Base-by-base conservation (phyloP, 1,140 invertebrate genomes). In the Cydia fagiglandana region DNA sequence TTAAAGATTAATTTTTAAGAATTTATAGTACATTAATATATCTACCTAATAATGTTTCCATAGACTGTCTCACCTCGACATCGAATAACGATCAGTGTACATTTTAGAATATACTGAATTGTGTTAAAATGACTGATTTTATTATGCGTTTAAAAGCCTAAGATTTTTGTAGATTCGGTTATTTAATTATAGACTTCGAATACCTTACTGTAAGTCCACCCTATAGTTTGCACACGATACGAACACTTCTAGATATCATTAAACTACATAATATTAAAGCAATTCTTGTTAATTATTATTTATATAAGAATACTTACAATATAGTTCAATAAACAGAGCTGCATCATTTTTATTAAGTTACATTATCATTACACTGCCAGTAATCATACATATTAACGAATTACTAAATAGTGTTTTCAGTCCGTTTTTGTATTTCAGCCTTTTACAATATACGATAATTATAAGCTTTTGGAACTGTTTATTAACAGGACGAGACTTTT, bases 121-220 rank as follows among this genome's bases (percentile, higher is more conserved):
- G 84, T 86, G 88, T 93, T 93, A 89, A 93, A 93, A 93, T 92
- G 93, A 93, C 93, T 93, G 93, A 93, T 93, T 93, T 93, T 90
- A 93, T 93, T 93, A 93, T 89, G 88, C 86, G 90, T 93, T 93
- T 88, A 88, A 88, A 84, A 86, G 91, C 90, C 91, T 93, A 90
- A 92, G 90, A 93, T 89, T 90, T 61, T 88, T 89, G 85, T 88
- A 91, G 86, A 86, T 86, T 91, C 85, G 84, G 86, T 91, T 88
- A 80, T 86, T 91, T 90, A 85, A 89, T 86, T 86, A 85, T 89
- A 89, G 80, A 89, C 75, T 86, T 88, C 80, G 78, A 88, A 84
- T 89, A 88, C 84, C 85, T 82, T 87, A 89, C 79, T 86, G 80
- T 92, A 91, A 91, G 87, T 83, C 89, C 89, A 91, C 91, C 84